Evolutionary conservation across 2,113 vertebrate species (phyloP), one percentile per base, ranked within the genome.

Genomic region (Leuciscus idus): DNA sequence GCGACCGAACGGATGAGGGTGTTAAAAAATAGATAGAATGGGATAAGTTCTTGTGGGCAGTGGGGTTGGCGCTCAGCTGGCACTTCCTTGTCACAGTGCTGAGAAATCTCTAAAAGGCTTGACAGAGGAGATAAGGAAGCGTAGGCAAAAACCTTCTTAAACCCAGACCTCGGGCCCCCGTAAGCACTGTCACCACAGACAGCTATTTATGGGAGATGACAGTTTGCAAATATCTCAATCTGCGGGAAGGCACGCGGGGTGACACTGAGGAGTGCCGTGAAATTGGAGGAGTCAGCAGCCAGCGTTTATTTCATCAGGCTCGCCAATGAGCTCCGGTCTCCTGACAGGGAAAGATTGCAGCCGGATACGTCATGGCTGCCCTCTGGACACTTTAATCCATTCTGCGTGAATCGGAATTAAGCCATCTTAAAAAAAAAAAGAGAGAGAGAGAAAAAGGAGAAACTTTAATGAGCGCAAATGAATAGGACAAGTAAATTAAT

Each of bases 141-240:
- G 74, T 89, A 84, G 89, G 88, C 83, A 87, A 85, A 84, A 74
- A 62, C 87, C 88, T 72, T 75, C 89, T 92, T 91, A 86, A 92
- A 93, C 91, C 91, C 88, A 87, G 90, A 93, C 90, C 89, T 89
- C 86, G 88, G 91, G 89, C 90, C 88, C 26, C 86, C 78, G 75
- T 81, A 30, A 81, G 91, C 91, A 88, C 92, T 94, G 94, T 96
- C 96, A 95, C 92, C 96, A 93, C 94, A 94, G 93, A 95, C 93
- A 95, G 96, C 96, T 97, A 96, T 97, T 98, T 97, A 98, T 98
- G 94, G 95, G 96, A 96, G 96, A 96, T 97, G 98, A 97, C 98
- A 98, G 96, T 97, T 98, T 97, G 96, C 96, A 99, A 98, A 98
- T 98, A 97, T 99, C 97, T 99, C 97, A 98, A 96, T 99, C 97